Percentiles rank a stretch among this genome's conserved stretches.
Evolutionary conservation across 2,888 invertebrate species (phyloP).

Genomic region (Heliconius cydno): DNA sequence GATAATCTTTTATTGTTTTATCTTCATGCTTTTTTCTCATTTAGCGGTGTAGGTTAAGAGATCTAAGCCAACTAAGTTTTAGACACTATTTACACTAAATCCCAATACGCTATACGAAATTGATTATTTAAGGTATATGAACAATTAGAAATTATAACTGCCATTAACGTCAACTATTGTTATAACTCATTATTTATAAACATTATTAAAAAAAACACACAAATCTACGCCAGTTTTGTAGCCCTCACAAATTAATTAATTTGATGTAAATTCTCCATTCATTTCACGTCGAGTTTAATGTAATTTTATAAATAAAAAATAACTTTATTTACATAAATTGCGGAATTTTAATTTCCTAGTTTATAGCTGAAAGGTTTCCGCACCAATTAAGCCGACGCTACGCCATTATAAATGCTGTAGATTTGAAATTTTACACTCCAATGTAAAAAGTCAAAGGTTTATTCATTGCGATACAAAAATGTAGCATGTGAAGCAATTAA

Average conservation of each 20-base stretch:
- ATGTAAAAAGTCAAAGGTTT: slow-evolving; percentile 30
- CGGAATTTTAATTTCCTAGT: slow-evolving; percentile 16
- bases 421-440: slow-evolving; percentile 35
- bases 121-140: neutral
- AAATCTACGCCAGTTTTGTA: neutral
- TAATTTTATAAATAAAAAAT: slow-evolving; percentile 15
- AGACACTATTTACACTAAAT: no score
- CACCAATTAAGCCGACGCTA: slow-evolving; percentile 30
- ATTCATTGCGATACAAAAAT: slow-evolving; percentile 27
- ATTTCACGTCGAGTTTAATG: neutral
- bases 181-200: neutral
- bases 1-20: neutral
- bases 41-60: neutral
- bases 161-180: neutral
- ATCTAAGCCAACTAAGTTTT: no score
- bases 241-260: neutral
- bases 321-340: slow-evolving; percentile 17
- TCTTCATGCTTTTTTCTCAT: neutral
- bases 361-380: slow-evolving; percentile 25
- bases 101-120: no score
- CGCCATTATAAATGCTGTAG: slow-evolving; percentile 26
- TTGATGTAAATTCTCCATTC: neutral
- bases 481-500: slow-evolving; percentile 35
- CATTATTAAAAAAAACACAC: neutral
- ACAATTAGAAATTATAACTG: neutral